A percentile compares a stretch with the other conserved stretches of the same genome.
Conservation (phyloP, 2,888 invertebrate genomes). For the Chironomus riparius region DNA sequence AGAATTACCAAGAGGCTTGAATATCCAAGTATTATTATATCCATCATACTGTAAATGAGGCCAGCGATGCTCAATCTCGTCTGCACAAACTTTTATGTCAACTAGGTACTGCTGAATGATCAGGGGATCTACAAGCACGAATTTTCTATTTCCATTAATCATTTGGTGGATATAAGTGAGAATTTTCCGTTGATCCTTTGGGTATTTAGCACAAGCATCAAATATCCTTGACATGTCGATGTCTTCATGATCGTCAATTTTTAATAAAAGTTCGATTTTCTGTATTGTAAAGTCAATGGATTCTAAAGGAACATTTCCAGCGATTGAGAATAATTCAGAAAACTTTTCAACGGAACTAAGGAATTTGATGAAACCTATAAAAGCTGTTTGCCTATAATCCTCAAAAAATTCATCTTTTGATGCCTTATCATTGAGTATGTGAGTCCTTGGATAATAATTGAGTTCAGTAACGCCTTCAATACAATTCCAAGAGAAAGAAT, state of each 20-base stretch:
- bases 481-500: constrained; percentile 37
- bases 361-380: constrained; percentile 59
- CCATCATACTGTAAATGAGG: constrained; percentile 62
- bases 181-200: constrained; percentile 51
- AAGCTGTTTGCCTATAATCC: constrained; percentile 66
- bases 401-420: constrained; percentile 45
- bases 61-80: constrained; percentile 48
- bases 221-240: constrained; percentile 46
- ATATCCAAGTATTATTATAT: constrained; percentile 70
- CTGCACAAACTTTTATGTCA: constrained; percentile 47
- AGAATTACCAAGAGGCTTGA: constrained; percentile 69
- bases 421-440: constrained; percentile 49
- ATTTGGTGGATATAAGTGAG: constrained; percentile 31
- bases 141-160: constrained; percentile 32
- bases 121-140: background rate
- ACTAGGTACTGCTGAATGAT: constrained; percentile 30
- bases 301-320: constrained; percentile 48
- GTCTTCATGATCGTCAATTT: constrained; percentile 53
- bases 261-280: constrained; percentile 58
- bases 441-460: constrained; percentile 55
- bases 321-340: constrained; percentile 41
- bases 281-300: constrained; percentile 60
- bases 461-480: constrained; percentile 41
- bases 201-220: constrained; percentile 50
- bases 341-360: constrained; percentile 42